Conservation (phyloP, 2,888 invertebrate genomes). For the Aromia moschata region DNA sequence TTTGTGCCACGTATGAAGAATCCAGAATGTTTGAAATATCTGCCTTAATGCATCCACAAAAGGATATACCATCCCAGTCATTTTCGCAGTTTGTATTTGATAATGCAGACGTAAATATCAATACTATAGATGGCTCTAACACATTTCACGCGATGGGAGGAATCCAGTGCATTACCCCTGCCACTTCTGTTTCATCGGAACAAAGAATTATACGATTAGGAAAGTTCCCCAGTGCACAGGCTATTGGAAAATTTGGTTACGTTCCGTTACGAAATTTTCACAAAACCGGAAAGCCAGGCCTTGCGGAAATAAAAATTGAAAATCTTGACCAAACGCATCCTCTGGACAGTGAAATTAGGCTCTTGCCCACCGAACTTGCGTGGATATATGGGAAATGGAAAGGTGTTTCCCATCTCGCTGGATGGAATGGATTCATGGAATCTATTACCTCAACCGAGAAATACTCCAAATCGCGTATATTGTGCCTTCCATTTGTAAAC, state of each 20-base stretch:
- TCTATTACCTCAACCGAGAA: too few relatives aligned
- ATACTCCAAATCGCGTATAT: too few relatives aligned
- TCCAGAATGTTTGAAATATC: conserved; percentile 47
- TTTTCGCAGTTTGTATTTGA: too few relatives aligned
- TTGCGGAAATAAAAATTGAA: conserved; percentile 37
- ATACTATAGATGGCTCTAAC: conserved; percentile 48
- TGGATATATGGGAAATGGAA: conserved; percentile 50
- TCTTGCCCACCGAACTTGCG: conserved; percentile 40
- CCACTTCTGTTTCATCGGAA: neutral
- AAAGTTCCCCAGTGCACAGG: too few relatives aligned
- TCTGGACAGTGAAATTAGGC: too few relatives aligned
- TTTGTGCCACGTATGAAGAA: conserved; percentile 45
- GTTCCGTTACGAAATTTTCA: conserved; percentile 31
- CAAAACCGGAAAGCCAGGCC: conserved; percentile 41
- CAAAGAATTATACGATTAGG: neutral
- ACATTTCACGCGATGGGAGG: conserved; percentile 50
- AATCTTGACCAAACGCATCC: conserved; percentile 33
- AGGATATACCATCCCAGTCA: too few relatives aligned
- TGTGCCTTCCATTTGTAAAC: too few relatives aligned
- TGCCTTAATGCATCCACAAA: too few relatives aligned
- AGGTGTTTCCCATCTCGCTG: conserved; percentile 21
- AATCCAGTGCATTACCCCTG: conserved; percentile 28
- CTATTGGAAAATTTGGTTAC: conserved; percentile 29
- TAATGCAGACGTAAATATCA: conserved; percentile 52
- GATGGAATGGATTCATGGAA: conserved; percentile 31